phyloP scores from a whole-genome alignment of 2,888 invertebrate genomes.

The Aspidiotus destructor region DNA sequence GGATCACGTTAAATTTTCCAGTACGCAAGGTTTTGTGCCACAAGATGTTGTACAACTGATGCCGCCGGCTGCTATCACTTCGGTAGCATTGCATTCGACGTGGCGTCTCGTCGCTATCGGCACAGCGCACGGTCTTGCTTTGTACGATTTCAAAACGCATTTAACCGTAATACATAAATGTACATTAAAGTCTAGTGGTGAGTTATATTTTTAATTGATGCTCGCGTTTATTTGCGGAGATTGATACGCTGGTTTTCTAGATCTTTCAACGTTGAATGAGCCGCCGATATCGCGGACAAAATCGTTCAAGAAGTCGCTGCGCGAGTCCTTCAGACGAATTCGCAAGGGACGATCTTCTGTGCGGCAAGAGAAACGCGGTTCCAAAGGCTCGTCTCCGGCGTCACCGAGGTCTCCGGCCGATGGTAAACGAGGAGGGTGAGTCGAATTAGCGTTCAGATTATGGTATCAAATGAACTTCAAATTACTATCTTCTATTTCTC shows the following conservation, averaged over 20 bases:
- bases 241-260: constrained; percentile 43
- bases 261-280: constrained; percentile 70
- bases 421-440: constrained; percentile 17
- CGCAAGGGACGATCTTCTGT: constrained; percentile 72
- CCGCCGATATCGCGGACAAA: constrained; percentile 86
- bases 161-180: constrained; percentile 78
- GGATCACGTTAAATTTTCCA: constrained; percentile 31
- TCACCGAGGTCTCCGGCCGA: constrained; percentile 20
- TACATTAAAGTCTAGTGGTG: constrained; percentile 87
- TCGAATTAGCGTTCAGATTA: neutral
- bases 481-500: no score
- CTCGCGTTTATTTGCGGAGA: no score
- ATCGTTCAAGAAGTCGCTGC: constrained; percentile 92
- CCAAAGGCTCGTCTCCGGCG: constrained; percentile 5
- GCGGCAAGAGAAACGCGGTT: constrained; percentile 38
- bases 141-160: constrained; percentile 72
- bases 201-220: constrained; percentile 35
- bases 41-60: constrained; percentile 73
- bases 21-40: constrained; percentile 55
- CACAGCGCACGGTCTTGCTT: constrained; percentile 87
- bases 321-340: constrained; percentile 90
- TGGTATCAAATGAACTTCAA: no score
- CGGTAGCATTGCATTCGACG: constrained; percentile 76
- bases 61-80: constrained; percentile 89
- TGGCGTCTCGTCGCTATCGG: constrained; percentile 84